These are phyloP conservation scores for Cryptomyrus ogoouensis DNA, from an alignment of 2,113 vertebrate genomes.

Conservation along the genomic window DNA sequence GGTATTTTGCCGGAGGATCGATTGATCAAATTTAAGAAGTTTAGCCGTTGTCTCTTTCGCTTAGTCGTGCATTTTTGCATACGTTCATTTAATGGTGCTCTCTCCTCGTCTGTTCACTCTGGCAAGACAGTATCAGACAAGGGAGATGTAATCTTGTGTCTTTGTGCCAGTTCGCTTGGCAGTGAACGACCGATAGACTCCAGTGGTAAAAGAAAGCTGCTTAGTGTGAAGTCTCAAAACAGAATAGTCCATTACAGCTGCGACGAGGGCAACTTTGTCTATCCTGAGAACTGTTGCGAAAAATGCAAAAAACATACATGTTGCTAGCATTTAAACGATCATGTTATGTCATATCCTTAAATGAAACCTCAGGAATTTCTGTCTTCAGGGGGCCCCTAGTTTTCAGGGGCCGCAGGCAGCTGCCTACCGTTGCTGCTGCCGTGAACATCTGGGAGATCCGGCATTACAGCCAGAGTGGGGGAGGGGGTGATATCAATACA, in stretches of 20 bases:
- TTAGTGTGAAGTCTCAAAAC: not conserved
- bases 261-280: not conserved
- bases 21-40: no score
- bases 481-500: not conserved
- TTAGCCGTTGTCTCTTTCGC: no score
- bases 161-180: not conserved
- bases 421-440: not conserved
- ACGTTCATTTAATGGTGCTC: not conserved
- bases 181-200: not conserved
- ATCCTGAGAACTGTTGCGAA: not conserved
- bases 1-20: not conserved
- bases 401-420: not conserved
- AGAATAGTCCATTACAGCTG: not conserved
- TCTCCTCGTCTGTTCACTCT: not conserved
- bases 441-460: not conserved
- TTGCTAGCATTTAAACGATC: not conserved
- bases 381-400: not conserved
- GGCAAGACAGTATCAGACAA: not conserved
- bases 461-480: not conserved
- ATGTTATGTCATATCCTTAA: not conserved
- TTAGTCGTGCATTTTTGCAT: no score
- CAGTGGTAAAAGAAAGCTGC: not conserved
- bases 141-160: not conserved
- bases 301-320: not conserved
- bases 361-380: not conserved